Evolutionary conservation across 2,113 vertebrate species (phyloP).

Genomic region (Callaeas wilsoni): DNA sequence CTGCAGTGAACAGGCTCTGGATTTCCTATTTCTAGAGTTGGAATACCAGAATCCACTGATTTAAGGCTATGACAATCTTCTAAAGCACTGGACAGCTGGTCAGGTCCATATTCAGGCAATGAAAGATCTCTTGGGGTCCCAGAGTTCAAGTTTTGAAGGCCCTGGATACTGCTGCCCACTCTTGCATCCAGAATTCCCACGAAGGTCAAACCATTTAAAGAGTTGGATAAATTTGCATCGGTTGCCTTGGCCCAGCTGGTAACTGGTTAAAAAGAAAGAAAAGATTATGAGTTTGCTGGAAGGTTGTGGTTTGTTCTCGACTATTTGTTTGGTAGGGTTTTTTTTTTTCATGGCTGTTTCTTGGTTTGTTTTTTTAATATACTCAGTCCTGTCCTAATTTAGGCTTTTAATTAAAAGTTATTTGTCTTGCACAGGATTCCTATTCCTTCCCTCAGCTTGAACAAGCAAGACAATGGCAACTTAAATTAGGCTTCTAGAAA

Average conservation of each 20-base stretch:
- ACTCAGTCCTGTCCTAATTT: neutral
- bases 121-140: neutral
- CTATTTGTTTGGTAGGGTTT: neutral
- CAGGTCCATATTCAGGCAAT: conserved; percentile 48
- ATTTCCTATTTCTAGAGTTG: conserved; percentile 87
- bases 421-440: neutral
- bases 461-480: neutral
- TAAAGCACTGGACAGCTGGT: conserved; percentile 35
- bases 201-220: conserved; percentile 65
- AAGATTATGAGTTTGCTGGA: neutral
- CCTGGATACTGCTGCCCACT: conserved; percentile 27
- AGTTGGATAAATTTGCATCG: conserved; percentile 49
- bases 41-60: conserved; percentile 91
- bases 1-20: conserved; percentile 79
- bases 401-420: neutral
- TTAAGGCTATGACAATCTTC: conserved; percentile 80
- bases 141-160: conserved; percentile 18
- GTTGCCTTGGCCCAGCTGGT: conserved; percentile 69
- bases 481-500: conserved; percentile 2
- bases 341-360: neutral
- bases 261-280: conserved; percentile 30
- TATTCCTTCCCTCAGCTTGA: neutral
- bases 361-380: neutral
- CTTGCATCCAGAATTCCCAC: conserved; percentile 53
- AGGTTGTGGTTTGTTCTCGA: neutral